Conservation (phyloP, 2,888 invertebrate genomes). For the Hylaea fasciaria region DNA sequence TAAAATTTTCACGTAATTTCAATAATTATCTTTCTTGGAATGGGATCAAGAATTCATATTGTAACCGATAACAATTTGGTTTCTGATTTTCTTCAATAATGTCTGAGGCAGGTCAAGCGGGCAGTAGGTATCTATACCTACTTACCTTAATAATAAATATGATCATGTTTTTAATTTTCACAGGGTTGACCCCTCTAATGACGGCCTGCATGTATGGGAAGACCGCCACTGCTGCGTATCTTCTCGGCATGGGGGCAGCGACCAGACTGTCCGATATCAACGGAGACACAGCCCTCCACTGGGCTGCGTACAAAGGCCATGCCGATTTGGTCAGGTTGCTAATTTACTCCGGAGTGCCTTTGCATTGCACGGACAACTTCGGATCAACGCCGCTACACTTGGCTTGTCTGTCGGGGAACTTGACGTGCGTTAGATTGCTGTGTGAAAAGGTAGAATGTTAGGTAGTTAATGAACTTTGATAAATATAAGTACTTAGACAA, state of each 20-base stretch:
- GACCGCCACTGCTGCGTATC: slow-evolving; percentile 94
- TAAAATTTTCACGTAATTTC: no score
- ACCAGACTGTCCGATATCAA: slow-evolving; percentile 95
- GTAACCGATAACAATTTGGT: no score
- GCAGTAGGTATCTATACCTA: no score
- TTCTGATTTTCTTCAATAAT: no score
- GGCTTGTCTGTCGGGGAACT: slow-evolving; percentile 94
- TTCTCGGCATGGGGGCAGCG: slow-evolving; percentile 95
- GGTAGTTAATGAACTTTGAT: neutral
- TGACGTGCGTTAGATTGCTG: slow-evolving; percentile 93
- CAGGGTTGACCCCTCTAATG: slow-evolving; percentile 93
- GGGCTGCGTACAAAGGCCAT: slow-evolving; percentile 97
- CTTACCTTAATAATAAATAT: no score
- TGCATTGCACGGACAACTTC: slow-evolving; percentile 95
- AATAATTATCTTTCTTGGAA: no score
- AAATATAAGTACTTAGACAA: no score
- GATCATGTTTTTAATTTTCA: neutral
- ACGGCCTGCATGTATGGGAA: slow-evolving; percentile 97
- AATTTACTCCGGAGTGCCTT: slow-evolving; percentile 95
- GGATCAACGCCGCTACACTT: slow-evolving; percentile 96
- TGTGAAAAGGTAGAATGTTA: slow-evolving; percentile 89
- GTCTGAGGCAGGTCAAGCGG: no score
- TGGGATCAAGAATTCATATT: no score
- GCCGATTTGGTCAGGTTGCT: slow-evolving; percentile 94
- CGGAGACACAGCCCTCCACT: slow-evolving; percentile 96